These are phyloP conservation scores for Crambe crambe DNA, from an alignment of 37 sponge, comb jelly and placozoan genomes.

Conservation along the genomic window DNA sequence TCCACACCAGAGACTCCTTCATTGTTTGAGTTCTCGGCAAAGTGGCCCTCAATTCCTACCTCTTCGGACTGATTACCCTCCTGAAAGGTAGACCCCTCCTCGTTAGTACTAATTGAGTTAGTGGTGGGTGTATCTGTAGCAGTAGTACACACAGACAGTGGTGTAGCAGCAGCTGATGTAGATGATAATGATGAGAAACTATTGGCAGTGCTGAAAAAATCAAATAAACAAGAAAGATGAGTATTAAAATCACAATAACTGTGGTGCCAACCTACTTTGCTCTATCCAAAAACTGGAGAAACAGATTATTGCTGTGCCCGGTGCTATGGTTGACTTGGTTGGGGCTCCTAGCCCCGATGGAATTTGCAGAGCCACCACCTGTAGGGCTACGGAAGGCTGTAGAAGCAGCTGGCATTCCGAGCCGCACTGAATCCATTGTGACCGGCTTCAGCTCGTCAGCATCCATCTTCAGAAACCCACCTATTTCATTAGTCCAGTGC, in stretches of 20 bases:
- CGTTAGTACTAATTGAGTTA: not conserved
- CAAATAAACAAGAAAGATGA: not conserved
- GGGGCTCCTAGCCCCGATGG: not conserved
- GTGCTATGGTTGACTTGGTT: not conserved
- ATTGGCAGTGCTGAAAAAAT: not conserved
- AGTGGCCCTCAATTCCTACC: not conserved
- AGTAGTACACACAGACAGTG: not conserved
- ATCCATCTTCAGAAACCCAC: slow-evolving; percentile 43
- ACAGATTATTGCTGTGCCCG: not conserved
- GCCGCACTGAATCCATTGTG: not conserved
- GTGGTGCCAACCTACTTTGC: too few relatives aligned
- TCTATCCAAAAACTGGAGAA: not conserved
- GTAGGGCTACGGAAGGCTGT: not conserved
- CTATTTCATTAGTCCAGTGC: not conserved
- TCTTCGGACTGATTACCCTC: not conserved
- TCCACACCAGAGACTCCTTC: not conserved
- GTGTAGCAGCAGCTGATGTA: too few relatives aligned
- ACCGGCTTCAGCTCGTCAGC: slow-evolving; percentile 41
- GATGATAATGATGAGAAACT: not conserved
- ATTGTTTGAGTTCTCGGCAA: not conserved
- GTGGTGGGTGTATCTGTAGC: not conserved
- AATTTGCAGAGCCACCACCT: not conserved
- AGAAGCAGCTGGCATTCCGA: not conserved
- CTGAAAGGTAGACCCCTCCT: not conserved
- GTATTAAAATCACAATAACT: not conserved